These are phyloP conservation scores for Eristalis tenax DNA, from an alignment of 2,888 invertebrate genomes.

Conservation along the genomic window DNA sequence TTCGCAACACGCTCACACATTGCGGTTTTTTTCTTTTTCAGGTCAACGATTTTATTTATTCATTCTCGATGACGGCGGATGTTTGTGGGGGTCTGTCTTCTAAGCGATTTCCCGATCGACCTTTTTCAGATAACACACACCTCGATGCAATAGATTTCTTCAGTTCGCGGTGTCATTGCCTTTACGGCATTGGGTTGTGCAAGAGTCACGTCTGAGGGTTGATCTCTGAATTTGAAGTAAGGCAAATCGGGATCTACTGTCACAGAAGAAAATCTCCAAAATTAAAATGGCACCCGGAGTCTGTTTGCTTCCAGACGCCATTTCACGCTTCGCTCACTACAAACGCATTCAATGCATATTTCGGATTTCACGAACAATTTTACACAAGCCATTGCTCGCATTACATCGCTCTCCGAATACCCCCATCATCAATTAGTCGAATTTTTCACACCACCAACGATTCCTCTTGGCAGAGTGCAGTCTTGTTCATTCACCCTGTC, in stretches of 20 bases:
- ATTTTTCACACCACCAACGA: background rate
- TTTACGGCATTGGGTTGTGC: too few relatives aligned
- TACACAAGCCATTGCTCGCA: background rate
- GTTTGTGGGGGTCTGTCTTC: too few relatives aligned
- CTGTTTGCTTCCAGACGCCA: background rate
- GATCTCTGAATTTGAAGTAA: too few relatives aligned
- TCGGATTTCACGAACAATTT: background rate
- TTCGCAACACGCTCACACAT: constrained; percentile 4
- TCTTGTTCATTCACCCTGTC: constrained; percentile 34
- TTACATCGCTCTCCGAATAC: background rate
- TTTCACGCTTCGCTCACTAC: background rate
- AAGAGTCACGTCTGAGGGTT: too few relatives aligned
- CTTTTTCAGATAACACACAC: too few relatives aligned
- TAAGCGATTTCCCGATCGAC: background rate
- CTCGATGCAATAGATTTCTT: too few relatives aligned
- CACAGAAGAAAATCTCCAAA: background rate
- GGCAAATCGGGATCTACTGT: too few relatives aligned
- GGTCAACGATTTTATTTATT: constrained; percentile 11
- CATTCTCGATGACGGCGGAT: background rate
- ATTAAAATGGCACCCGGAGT: background rate
- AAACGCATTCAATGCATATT: background rate
- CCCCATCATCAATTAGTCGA: constrained; percentile 19
- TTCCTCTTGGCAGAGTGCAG: background rate
- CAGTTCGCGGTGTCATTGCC: too few relatives aligned
- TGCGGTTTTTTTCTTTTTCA: constrained; percentile 25